A percentile compares a stretch with the other conserved stretches of the same genome.
These are phyloP conservation scores for Meta bourneti DNA, from an alignment of 2,888 invertebrate genomes.

Conservation along the genomic window DNA sequence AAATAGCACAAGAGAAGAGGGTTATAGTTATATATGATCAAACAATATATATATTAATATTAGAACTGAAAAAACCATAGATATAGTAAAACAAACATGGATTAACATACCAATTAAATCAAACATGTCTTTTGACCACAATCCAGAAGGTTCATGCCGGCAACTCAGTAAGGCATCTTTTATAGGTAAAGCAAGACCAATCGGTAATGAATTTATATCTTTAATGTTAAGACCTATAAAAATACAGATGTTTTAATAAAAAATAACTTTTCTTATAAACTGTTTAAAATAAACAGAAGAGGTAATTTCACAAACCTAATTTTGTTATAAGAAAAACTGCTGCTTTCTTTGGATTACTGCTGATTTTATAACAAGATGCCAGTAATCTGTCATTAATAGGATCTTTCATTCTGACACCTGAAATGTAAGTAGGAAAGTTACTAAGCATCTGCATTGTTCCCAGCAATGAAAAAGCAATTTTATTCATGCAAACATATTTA, in stretches of 20 bases:
- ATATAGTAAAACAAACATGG: too few species aligned
- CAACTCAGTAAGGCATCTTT: constrained; percentile 87
- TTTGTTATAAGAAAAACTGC: constrained; percentile 57
- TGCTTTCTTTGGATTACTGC: constrained; percentile 58
- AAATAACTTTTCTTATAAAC: not conserved
- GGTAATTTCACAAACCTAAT: constrained; percentile 50
- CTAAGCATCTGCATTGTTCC: not conserved
- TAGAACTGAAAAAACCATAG: too few species aligned
- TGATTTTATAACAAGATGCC: constrained; percentile 48
- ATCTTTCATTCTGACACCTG: constrained; percentile 57
- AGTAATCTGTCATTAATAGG: constrained; percentile 36
- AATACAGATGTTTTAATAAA: constrained; percentile 7
- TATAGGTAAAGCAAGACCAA: constrained; percentile 86
- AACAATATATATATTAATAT: too few species aligned
- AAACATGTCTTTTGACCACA: constrained; percentile 88
- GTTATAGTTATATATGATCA: too few species aligned
- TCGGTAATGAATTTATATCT: constrained; percentile 87
- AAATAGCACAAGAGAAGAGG: not conserved
- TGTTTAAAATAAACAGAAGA: not conserved
- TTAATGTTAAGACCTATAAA: constrained; percentile 85
- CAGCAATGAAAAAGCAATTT: too few species aligned
- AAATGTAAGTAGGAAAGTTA: constrained; percentile 7
- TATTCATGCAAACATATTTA: too few species aligned
- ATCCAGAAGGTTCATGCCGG: constrained; percentile 86
- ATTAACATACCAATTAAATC: constrained; percentile 83